A percentile compares a stretch with the other conserved stretches of the same genome.
Evolutionary conservation across 2,888 invertebrate species (phyloP).

Genomic region (Drosophila gaucha): DNA sequence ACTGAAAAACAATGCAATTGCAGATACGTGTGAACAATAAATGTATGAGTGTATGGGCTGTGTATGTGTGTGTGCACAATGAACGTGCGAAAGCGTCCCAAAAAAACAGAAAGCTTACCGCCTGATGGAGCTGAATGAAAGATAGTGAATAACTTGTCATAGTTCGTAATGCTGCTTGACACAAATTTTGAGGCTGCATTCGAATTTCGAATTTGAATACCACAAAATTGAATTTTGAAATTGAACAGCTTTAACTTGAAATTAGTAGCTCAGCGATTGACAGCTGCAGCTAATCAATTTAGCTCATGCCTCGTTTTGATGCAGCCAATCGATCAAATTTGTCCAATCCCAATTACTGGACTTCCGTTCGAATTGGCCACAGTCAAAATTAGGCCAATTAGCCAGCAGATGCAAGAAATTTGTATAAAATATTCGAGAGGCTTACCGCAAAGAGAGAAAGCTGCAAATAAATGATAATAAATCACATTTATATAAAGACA

Average conservation of each 20-base stretch:
- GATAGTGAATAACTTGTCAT: conserved; percentile 6
- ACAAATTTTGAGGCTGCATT: background rate
- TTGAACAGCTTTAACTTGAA: no score
- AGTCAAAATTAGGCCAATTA: conserved; percentile 11
- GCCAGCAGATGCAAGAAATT: background rate
- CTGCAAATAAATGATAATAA: background rate
- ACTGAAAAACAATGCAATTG: conserved; percentile 7
- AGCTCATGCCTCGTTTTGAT: background rate
- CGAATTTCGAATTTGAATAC: conserved; percentile 2
- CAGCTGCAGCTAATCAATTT: conserved; percentile 23
- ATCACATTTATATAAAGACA: background rate
- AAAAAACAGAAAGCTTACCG: conserved; percentile 42
- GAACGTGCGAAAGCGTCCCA: conserved; percentile 33
- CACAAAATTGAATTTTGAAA: background rate
- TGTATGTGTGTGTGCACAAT: background rate
- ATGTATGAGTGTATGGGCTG: background rate
- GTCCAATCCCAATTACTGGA: background rate
- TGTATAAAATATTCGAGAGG: no score
- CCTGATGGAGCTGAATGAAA: conserved; percentile 15
- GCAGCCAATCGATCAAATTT: conserved; percentile 21
- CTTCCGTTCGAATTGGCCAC: background rate
- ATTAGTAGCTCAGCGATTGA: background rate
- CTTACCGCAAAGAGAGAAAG: background rate
- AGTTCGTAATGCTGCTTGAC: conserved; percentile 8
- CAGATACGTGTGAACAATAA: background rate